Conservation (phyloP, 2,888 invertebrate genomes). For the Macropis europaea region DNA sequence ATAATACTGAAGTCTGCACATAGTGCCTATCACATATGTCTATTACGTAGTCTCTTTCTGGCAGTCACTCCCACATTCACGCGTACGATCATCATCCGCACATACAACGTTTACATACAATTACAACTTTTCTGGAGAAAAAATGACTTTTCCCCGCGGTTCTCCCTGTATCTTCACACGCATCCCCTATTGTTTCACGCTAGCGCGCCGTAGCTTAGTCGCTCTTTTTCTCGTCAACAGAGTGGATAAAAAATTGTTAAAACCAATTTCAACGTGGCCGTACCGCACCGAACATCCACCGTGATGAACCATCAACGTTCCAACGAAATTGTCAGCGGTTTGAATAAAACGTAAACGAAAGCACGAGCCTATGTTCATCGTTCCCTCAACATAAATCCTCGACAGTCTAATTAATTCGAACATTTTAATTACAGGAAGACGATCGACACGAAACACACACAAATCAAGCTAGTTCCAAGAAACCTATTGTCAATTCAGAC, state of each 20-base stretch:
- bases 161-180: constrained; percentile 33
- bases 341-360: not conserved
- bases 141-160: not conserved
- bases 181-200: constrained; percentile 34
- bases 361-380: too few relatives aligned
- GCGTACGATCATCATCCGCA: constrained; percentile 25
- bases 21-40: constrained; percentile 80
- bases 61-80: constrained; percentile 49
- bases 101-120: constrained; percentile 30
- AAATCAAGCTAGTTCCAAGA: not conserved
- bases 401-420: too few relatives aligned
- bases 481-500: constrained; percentile 21
- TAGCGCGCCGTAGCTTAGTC: constrained; percentile 23
- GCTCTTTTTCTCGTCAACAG: constrained; percentile 65
- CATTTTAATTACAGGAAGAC: too few relatives aligned
- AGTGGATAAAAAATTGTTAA: constrained; percentile 76
- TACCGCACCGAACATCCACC: constrained; percentile 54
- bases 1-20: constrained; percentile 80
- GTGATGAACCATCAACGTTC: not conserved
- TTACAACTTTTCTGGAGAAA: constrained; percentile 18
- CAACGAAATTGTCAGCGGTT: not conserved
- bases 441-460: not conserved
- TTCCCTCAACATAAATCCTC: too few relatives aligned
- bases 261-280: constrained; percentile 67
- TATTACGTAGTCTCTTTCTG: constrained; percentile 64